Base-by-base conservation (phyloP, 2,113 vertebrate species). In the Cyprinodon variegatus region DNA sequence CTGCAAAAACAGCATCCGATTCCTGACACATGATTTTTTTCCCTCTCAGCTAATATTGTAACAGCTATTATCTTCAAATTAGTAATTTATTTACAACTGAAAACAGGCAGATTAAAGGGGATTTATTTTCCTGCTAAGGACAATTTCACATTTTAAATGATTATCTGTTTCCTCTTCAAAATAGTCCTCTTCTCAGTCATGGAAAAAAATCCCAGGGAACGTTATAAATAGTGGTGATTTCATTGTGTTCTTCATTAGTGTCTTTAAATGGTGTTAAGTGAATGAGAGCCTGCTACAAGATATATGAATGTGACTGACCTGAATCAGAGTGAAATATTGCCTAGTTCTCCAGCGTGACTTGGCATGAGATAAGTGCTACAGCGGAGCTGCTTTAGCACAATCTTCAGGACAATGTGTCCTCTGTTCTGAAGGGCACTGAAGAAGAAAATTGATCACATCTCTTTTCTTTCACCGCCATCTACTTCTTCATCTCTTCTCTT, bases 321-420 rank as follows among this genome's bases (percentile, higher is more conserved):
- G 78, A 86, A 90, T 90, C 81, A 86, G 68, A 70, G 74, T 90
- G 89, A 90, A 89, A 89, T 89, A 90, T 91, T 78, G 81, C 88
- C 62, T 71, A 1, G 64, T 74, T 88, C 74, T 84, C 71, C 81
- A 17, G 87, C 68, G 65, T 84, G 87, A 90, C 87, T 91, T 84
- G 87, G 89, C 88, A 84, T 67, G 62, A 86, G 88, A 88, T 90
- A 86, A 85, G 88, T 82, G 81, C 45, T 61, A 83, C 81, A 67
- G 70, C 79, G 85, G 79, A 72, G 75, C 71, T 68, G 76, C 78
- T 85, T 82, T 83, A 82, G 72, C 65, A 65, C 69, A 87, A 90
- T 89, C 87, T 84, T 80, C 81, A 90, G 88, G 86, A 83, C 82
- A 3, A 64, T 66, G 53, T 75, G 88, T 89, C 86, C 86, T 89